Evolutionary conservation across 2,113 vertebrate genomes (phyloP).

Genomic region (Pan paniscus): DNA sequence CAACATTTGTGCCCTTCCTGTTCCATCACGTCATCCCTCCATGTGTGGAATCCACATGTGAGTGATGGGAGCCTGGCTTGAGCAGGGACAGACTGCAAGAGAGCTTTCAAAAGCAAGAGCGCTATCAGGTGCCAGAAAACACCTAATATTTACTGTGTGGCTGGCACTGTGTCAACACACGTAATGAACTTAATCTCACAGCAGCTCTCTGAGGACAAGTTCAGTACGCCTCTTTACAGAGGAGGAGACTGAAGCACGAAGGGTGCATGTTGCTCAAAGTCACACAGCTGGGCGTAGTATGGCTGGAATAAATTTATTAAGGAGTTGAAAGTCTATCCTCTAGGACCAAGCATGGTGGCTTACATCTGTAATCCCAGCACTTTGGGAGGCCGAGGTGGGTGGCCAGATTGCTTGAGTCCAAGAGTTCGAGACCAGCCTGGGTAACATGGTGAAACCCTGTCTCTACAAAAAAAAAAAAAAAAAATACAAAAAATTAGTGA

Average conservation of each 20-base stretch:
- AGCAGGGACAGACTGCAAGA: not conserved
- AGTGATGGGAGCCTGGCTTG: not conserved
- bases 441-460: too few species aligned
- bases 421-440: too few species aligned
- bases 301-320: not conserved
- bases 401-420: too few species aligned
- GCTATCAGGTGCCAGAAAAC: not conserved
- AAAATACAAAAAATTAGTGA: too few species aligned
- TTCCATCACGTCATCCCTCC: rapidly evolving
- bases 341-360: too few species aligned
- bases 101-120: not conserved
- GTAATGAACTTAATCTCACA: not conserved
- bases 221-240: rapidly evolving
- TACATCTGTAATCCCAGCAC: too few species aligned
- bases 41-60: not conserved
- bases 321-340: not conserved
- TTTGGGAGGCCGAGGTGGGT: too few species aligned
- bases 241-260: rapidly evolving
- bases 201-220: not conserved
- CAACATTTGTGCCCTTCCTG: not conserved
- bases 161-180: not conserved
- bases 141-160: rapidly evolving
- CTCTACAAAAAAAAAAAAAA: too few species aligned
- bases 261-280: not conserved
- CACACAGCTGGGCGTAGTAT: not conserved